Evolutionary conservation across 2,113 vertebrate genomes (phyloP).

Genomic region (Alosa alosa): DNA sequence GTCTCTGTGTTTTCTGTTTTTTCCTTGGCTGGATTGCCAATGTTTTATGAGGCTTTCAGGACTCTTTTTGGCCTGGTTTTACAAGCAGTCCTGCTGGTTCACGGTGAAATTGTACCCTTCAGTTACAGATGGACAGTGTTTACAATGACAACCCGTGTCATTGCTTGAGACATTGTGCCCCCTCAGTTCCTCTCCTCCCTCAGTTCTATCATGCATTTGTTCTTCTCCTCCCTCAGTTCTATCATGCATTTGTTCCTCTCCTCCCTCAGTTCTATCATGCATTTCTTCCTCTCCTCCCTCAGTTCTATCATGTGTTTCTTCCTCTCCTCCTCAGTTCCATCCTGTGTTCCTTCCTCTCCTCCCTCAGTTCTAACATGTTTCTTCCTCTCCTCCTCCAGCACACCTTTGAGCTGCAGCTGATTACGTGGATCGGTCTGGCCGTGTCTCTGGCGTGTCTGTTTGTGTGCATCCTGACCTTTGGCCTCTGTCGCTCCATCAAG

Average conservation of each 20-base stretch:
- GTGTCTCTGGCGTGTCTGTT: slow-evolving; percentile 78
- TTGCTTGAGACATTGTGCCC: no score
- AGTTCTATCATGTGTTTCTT: slow-evolving; percentile 56
- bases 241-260: background rate
- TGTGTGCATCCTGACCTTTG: slow-evolving; percentile 80
- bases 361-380: background rate
- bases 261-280: background rate
- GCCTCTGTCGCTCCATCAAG: slow-evolving; percentile 78
- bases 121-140: no score
- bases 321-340: background rate
- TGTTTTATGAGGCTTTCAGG: no score
- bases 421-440: slow-evolving; percentile 76
- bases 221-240: background rate
- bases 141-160: no score
- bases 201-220: no score
- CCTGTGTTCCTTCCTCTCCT: background rate
- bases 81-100: no score
- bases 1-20: background rate
- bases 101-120: no score
- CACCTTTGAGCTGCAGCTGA: slow-evolving; percentile 61
- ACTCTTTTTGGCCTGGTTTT: no score
- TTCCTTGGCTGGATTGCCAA: no score
- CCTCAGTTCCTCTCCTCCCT: no score
- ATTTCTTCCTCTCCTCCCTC: background rate
- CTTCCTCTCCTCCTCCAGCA: slow-evolving; percentile 59